Percentiles rank a stretch among this genome's conserved stretches.
These are phyloP conservation scores for Corydoras maculifer DNA, from an alignment of 2,113 vertebrate genomes.

Conservation along the genomic window DNA sequence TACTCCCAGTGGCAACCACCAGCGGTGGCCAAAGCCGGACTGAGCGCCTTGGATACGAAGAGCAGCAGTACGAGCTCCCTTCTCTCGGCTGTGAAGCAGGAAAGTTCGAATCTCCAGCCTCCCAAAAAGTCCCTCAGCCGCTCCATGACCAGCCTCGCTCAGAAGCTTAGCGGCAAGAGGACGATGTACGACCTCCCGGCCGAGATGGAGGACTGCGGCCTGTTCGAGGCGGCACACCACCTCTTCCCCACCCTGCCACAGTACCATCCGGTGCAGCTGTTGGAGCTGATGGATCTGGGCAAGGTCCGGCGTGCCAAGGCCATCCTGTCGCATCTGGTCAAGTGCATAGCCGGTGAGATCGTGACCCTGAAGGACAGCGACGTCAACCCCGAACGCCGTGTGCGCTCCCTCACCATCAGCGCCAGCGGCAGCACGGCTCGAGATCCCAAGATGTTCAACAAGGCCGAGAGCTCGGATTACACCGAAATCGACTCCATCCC, in stretches of 20 bases:
- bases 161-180: slow-evolving; percentile 90
- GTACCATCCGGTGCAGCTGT: slow-evolving; percentile 90
- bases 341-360: slow-evolving; percentile 94
- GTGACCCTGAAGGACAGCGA: slow-evolving; percentile 77
- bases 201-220: slow-evolving; percentile 89
- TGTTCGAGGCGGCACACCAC: slow-evolving; percentile 92
- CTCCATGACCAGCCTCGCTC: slow-evolving; percentile 92
- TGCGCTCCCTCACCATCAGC: slow-evolving; percentile 86
- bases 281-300: slow-evolving; percentile 96
- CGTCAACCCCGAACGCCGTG: slow-evolving; percentile 71
- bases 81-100: slow-evolving; percentile 71
- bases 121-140: slow-evolving; percentile 78
- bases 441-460: slow-evolving; percentile 82
- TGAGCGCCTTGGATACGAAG: slow-evolving; percentile 34
- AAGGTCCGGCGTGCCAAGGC: slow-evolving; percentile 90
- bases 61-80: slow-evolving; percentile 74
- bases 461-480: slow-evolving; percentile 80
- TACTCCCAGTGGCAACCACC: slow-evolving; percentile 96
- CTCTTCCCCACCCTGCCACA: slow-evolving; percentile 92
- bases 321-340: slow-evolving; percentile 92
- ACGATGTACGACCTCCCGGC: slow-evolving; percentile 75
- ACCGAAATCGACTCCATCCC: slow-evolving; percentile 93
- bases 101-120: slow-evolving; percentile 58
- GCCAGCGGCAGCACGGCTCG: slow-evolving; percentile 86
- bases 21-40: slow-evolving; percentile 56